Evolutionary conservation across 2,113 vertebrate species (phyloP), one percentile per base, ranked within the genome.

Genomic region (Rostratula benghalensis): DNA sequence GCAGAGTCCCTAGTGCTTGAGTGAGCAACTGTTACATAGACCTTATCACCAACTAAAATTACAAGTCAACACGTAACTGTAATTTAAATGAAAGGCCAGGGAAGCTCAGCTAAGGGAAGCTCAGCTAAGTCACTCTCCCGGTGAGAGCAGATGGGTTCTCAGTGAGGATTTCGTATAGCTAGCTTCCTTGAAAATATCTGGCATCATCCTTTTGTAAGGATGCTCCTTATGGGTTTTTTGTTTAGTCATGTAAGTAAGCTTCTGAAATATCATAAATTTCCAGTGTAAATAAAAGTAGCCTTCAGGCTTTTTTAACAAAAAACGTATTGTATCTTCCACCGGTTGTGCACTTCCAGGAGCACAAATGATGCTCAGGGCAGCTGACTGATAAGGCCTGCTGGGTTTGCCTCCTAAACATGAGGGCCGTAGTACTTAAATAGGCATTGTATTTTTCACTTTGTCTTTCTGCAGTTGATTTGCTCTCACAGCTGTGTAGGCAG

Each of bases 271-370:
- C 28, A 5, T 74, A 87, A 94, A 59, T 70, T 13, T 23, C 45
- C 79, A 37, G 37, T 48, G 27, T 53, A 89, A 86, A 51, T 53
- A 87, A 48, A 13, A 30, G 51, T 60, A 57, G 39, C 39, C 83
- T 92, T 92, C 45, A 78, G 64, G 39, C 53, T 73, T 91, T 82
- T 65, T 69, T 48, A 87, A n/a, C 53, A 78, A 56, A 77, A 96
- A 50, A 46, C 3, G 0, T 87, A 21, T 59, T 88, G 90, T 92
- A 12, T 90, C 45, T 87, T 92, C 22, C 8, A 75, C 19, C 10
- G 56, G 14, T 31, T 90, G n/a, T 33, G 53, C 48, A 9, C 78
- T 94, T 89, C 31, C 53, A 76, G 57, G 25, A 90, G 9, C 2
- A 1, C 63, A 90, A 95, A 86, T 41, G 39, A 30, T 82, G 43